phyloP scores from a whole-genome alignment of 2,113 vertebrate genomes.

The Sterrhoptilus dennistouni region DNA sequence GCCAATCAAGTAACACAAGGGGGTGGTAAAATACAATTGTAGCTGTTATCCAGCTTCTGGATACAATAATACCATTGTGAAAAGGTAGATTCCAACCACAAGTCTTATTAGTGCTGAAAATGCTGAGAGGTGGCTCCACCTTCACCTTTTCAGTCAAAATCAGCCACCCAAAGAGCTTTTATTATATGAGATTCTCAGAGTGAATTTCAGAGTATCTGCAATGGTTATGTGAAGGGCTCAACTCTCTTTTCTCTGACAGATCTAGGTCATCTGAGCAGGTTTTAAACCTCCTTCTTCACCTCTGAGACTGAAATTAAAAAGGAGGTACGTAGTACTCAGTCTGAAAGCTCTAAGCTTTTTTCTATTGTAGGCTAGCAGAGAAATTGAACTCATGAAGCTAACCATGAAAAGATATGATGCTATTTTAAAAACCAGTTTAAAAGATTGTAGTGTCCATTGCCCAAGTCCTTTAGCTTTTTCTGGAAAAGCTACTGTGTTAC shows the following conservation, averaged over 20 bases:
- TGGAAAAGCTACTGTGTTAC: background rate
- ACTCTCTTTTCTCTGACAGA: slow-evolving; percentile 48
- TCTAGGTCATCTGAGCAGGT: slow-evolving; percentile 50
- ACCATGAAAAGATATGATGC: background rate
- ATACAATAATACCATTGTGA: background rate
- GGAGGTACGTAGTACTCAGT: background rate
- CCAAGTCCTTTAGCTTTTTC: background rate
- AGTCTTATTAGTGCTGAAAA: slow-evolving; percentile 10
- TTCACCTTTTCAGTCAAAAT: slow-evolving; percentile 35
- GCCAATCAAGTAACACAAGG: background rate
- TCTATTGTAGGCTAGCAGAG: background rate
- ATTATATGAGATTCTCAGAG: background rate
- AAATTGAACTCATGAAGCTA: background rate
- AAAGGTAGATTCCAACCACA: background rate
- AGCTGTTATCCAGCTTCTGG: background rate
- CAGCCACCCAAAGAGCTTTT: slow-evolving; percentile 28
- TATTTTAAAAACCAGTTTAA: background rate
- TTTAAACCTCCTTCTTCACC: slow-evolving; percentile 37
- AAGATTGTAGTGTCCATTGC: background rate
- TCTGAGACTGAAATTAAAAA: slow-evolving; percentile 32
- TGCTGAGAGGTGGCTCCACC: background rate
- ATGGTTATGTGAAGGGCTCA: background rate
- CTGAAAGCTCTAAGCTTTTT: background rate
- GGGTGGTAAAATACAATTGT: background rate
- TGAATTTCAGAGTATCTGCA: slow-evolving; percentile 31